These are phyloP conservation scores for Coptodon rendalli DNA, from an alignment of 2,113 vertebrate genomes.

Conservation along the genomic window DNA sequence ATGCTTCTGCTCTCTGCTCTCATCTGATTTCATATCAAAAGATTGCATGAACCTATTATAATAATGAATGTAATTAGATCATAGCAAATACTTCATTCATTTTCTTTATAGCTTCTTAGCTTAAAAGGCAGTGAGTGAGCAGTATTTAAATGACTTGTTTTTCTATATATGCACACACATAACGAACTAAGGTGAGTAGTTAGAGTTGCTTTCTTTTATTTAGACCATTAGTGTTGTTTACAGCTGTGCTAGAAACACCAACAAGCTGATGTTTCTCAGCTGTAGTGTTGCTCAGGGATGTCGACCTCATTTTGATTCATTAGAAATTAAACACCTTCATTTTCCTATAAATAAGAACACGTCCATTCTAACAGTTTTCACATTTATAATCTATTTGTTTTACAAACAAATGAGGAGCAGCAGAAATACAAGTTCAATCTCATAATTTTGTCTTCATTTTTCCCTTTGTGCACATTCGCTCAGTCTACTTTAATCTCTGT, in stretches of 20 bases:
- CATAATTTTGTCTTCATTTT: neutral
- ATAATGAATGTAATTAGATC: neutral
- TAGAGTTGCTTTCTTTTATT: neutral
- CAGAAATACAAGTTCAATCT: neutral
- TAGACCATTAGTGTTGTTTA: fast-evolving
- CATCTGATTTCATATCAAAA: neutral
- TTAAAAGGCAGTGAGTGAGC: neutral
- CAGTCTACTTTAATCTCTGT: neutral
- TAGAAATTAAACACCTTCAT: neutral
- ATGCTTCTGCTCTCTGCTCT: neutral
- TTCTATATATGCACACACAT: neutral
- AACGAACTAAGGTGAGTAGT: fast-evolving
- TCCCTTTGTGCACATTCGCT: neutral
- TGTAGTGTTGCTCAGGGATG: neutral
- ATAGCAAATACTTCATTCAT: neutral
- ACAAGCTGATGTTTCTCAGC: neutral
- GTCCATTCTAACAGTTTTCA: neutral
- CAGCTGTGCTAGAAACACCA: neutral
- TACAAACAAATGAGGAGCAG: neutral
- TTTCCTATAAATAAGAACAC: neutral
- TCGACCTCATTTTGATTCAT: neutral
- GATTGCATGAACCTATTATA: neutral
- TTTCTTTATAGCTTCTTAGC: neutral
- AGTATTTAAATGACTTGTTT: neutral
- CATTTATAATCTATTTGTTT: neutral